A percentile compares a stretch with the other conserved stretches of the same genome.
Evolutionary conservation across 2,888 invertebrate genomes (phyloP).

Genomic region (Poecilus cupreus): DNA sequence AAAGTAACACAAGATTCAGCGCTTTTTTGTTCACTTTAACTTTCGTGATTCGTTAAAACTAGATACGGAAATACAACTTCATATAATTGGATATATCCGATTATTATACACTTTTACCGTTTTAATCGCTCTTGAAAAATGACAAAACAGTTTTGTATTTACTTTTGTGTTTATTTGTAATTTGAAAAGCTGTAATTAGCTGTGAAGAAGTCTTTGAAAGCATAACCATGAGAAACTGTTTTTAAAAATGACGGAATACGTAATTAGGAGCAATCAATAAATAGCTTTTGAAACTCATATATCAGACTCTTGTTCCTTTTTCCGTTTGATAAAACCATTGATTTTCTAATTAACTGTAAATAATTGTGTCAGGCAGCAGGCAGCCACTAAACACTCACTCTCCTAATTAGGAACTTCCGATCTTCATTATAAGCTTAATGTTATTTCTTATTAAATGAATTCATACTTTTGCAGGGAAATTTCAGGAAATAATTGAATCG

Average conservation of each 20-base stretch:
- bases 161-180: constrained; percentile 1
- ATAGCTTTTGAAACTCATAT: constrained; percentile 22
- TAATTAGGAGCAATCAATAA: constrained; percentile 26
- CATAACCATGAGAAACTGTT: constrained; percentile 7
- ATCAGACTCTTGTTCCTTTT: constrained; percentile 26
- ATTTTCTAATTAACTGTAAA: constrained; percentile 26
- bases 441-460: neutral
- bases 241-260: constrained; percentile 17
- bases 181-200: constrained; percentile 1
- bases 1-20: neutral
- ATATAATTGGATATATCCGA: constrained; percentile 24
- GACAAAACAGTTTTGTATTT: neutral
- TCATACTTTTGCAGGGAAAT: neutral
- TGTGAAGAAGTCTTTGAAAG: neutral
- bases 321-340: constrained; percentile 30
- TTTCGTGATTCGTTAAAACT: constrained; percentile 4
- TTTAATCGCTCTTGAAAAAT: neutral
- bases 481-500: neutral
- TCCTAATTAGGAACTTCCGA: constrained; percentile 1
- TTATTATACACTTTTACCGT: constrained; percentile 27
- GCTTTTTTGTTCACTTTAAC: neutral
- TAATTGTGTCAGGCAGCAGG: constrained; percentile 18
- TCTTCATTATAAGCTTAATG: constrained; percentile 6
- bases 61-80: constrained; percentile 21
- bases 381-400: neutral